phyloP scores from a whole-genome alignment of 2,797 vertebrate species.

The Heliangelus exortis region DNA sequence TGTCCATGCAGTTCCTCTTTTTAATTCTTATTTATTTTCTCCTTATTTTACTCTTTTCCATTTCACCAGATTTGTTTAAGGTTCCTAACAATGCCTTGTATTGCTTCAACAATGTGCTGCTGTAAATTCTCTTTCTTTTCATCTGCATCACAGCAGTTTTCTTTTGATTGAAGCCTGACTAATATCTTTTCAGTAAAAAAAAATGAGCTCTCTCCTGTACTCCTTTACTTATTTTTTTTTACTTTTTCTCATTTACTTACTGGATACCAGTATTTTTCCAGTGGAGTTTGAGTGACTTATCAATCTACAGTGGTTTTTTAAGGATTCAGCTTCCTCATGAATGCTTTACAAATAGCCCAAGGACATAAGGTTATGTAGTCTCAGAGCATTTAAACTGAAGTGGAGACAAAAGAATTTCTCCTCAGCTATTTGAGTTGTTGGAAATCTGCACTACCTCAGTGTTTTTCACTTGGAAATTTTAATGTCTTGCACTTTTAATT shows the following conservation, averaged over 20 bases:
- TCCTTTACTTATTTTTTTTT: neutral
- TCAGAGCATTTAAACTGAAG: neutral
- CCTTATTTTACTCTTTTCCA: neutral
- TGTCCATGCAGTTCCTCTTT: accelerated
- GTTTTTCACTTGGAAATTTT: neutral
- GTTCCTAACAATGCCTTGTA: neutral
- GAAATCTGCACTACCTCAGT: neutral
- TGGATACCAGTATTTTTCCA: neutral
- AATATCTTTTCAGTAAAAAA: neutral
- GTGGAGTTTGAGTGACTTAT: neutral
- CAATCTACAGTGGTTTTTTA: neutral
- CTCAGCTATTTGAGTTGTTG: neutral
- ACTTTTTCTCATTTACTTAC: neutral
- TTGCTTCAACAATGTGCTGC: neutral
- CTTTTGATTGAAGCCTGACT: neutral
- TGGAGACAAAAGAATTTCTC: neutral
- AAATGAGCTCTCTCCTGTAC: neutral
- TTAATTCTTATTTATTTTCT: neutral
- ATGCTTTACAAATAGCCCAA: neutral
- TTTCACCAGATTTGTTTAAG: neutral
- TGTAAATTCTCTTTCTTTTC: neutral
- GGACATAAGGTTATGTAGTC: neutral
- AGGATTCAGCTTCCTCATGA: neutral
- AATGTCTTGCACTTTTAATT: neutral
- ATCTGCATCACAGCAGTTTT: neutral